phyloP scores from a whole-genome alignment of 2,113 vertebrate genomes.

The Heptranchias perlo region DNA sequence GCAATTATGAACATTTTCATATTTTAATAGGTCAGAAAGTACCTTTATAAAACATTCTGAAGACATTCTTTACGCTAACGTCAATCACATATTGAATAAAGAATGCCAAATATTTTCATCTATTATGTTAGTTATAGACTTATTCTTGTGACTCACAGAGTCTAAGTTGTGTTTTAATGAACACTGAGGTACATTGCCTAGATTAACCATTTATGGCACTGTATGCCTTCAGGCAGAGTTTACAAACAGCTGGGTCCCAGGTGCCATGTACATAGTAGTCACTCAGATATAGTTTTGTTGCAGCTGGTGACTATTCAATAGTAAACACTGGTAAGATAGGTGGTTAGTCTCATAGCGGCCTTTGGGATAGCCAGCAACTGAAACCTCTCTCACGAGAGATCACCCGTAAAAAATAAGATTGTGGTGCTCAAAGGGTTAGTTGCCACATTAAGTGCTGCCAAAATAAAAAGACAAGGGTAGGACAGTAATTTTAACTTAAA shows the following conservation, averaged over 20 bases:
- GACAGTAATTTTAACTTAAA: conserved; percentile 22
- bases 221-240: background rate
- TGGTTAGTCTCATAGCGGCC: background rate
- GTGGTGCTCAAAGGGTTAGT: background rate
- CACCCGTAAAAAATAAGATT: background rate
- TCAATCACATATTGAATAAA: background rate
- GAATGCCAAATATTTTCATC: background rate
- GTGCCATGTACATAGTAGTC: too few relatives aligned
- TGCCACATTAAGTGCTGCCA: background rate
- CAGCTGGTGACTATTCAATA: background rate
- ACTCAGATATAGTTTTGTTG: too few relatives aligned
- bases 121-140: background rate
- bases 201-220: background rate
- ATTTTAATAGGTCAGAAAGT: background rate
- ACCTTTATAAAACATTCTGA: background rate
- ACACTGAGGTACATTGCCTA: background rate
- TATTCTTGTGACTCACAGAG: background rate
- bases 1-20: background rate
- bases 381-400: background rate
- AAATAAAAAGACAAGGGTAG: conserved; percentile 1
- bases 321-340: background rate
- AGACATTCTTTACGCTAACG: background rate
- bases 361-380: background rate
- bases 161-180: background rate
- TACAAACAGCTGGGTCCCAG: background rate